Evolutionary conservation across 2,797 vertebrate species (phyloP).

Genomic region (Enteromius afrohamiltoni): DNA sequence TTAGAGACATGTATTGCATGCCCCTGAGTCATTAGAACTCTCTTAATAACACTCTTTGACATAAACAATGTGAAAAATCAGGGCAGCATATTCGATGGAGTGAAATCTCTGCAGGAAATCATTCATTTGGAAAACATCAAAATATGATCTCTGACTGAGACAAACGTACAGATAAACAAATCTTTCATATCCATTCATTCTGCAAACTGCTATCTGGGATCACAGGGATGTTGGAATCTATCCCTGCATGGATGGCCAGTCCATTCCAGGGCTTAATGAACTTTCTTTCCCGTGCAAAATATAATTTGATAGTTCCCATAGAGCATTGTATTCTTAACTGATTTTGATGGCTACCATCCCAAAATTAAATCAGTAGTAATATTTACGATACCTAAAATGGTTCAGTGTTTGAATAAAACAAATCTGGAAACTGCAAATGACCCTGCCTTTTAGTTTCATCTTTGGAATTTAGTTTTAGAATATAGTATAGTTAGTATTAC

Average conservation of each 20-base stretch:
- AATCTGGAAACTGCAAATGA: background rate
- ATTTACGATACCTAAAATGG: background rate
- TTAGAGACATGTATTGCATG: background rate
- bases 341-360: background rate
- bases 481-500: background rate
- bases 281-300: background rate
- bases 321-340: background rate
- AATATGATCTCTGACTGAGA: conserved; percentile 18
- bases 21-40: background rate
- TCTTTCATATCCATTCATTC: background rate
- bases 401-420: background rate
- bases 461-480: background rate
- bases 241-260: background rate
- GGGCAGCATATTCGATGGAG: conserved; percentile 1
- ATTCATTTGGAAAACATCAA: conserved; percentile 1
- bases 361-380: background rate
- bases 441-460: background rate
- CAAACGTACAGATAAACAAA: background rate
- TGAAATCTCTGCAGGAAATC: background rate
- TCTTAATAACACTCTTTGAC: conserved; percentile 14
- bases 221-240: background rate
- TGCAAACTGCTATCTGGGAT: background rate
- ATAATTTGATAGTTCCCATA: background rate
- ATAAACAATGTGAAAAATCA: conserved; percentile 23
- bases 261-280: background rate